Conservation (phyloP, 2,888 invertebrate genomes). For the Acanthopleura granulata region DNA sequence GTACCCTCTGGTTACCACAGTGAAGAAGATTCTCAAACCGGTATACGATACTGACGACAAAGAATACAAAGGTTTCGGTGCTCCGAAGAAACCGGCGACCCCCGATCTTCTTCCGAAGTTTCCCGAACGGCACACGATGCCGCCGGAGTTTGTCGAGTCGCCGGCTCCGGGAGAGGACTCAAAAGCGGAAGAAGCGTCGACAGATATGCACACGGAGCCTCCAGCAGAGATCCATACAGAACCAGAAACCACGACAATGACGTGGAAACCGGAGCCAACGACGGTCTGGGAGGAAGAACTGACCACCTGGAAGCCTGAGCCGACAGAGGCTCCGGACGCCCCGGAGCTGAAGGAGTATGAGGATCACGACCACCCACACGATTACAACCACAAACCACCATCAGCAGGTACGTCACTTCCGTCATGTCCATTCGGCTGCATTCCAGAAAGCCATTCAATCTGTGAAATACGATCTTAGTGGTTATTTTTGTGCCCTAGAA, state of each 20-base stretch:
- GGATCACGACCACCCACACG: slow-evolving; percentile 8
- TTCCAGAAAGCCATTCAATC: too few relatives aligned
- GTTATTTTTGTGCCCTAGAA: too few relatives aligned
- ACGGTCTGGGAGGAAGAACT: not conserved
- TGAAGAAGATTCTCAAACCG: slow-evolving; percentile 76
- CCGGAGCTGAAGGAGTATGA: not conserved
- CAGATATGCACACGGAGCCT: slow-evolving; percentile 9
- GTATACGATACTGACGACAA: slow-evolving; percentile 16
- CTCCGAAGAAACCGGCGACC: not conserved
- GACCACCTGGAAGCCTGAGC: not conserved
- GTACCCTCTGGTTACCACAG: slow-evolving; percentile 88
- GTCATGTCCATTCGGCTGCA: not conserved
- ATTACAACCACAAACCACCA: not conserved
- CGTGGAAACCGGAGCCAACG: not conserved
- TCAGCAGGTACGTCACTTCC: slow-evolving; percentile 11
- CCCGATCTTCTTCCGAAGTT: slow-evolving; percentile 7
- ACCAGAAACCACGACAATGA: not conserved
- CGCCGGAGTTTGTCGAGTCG: slow-evolving; percentile 13
- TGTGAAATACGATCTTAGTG: too few relatives aligned
- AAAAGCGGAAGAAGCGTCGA: slow-evolving; percentile 11
- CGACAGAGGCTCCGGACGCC: not conserved
- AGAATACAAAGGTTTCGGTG: slow-evolving; percentile 10
- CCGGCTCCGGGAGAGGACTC: slow-evolving; percentile 7
- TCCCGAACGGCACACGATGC: slow-evolving; percentile 11
- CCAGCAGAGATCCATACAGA: not conserved